phyloP scores from a whole-genome alignment of 2,113 vertebrate species.

The Solea senegalensis region DNA sequence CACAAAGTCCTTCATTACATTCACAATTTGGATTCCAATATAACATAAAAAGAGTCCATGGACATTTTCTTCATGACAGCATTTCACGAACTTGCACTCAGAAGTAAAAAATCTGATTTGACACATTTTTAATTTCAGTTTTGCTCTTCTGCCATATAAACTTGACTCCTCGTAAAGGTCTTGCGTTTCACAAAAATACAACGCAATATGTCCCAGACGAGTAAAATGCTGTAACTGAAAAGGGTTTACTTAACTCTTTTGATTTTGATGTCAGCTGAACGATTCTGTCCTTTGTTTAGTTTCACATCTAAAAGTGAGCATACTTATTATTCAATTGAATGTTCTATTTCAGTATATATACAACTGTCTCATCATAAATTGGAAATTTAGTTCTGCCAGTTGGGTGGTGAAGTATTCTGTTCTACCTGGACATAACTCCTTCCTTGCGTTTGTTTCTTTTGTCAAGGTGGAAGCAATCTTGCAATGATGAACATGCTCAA shows the following conservation, averaged over 20 bases:
- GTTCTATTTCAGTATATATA: too few species aligned
- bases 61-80: conserved; percentile 5
- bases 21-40: conserved; percentile 16
- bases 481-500: not conserved
- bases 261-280: not conserved
- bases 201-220: not conserved
- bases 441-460: not conserved
- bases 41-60: not conserved
- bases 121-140: not conserved
- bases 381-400: not conserved
- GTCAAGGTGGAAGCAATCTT: not conserved
- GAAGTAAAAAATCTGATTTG: not conserved
- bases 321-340: too few species aligned
- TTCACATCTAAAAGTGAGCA: not conserved
- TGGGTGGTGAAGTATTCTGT: not conserved
- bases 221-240: conserved; percentile 1
- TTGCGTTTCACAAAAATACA: conserved; percentile 1
- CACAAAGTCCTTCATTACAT: conserved; percentile 8
- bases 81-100: conserved; percentile 1
- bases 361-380: not conserved
- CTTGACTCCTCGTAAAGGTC: not conserved
- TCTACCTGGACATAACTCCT: not conserved
- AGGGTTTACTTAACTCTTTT: not conserved
- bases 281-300: not conserved
- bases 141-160: not conserved